Conservation (phyloP, 2,888 invertebrate genomes). For the Odontocerum albicorne region DNA sequence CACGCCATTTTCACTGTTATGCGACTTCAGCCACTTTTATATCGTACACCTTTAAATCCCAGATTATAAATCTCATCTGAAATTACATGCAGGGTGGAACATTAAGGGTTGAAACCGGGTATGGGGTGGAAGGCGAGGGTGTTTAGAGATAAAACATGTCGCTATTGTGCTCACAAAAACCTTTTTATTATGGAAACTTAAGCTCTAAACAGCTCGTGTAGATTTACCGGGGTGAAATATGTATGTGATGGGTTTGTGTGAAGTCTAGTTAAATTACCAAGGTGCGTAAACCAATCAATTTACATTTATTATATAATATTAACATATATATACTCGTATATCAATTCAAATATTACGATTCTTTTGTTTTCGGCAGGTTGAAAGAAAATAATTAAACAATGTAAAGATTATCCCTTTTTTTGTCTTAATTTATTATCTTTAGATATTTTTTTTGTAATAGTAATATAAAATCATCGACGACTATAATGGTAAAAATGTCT, state of each 20-base stretch:
- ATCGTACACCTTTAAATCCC: constrained; percentile 36
- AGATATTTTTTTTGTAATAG: neutral
- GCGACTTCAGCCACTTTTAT: constrained; percentile 33
- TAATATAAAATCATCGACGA: too few relatives aligned
- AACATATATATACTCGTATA: too few relatives aligned
- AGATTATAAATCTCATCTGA: constrained; percentile 53
- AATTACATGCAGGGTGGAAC: constrained; percentile 48
- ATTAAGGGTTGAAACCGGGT: constrained; percentile 38
- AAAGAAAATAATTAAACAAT: neutral
- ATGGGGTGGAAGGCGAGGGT: constrained; percentile 33
- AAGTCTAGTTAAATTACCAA: constrained; percentile 1
- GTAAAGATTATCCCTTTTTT: neutral
- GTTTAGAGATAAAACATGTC: constrained; percentile 36
- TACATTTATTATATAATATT: too few relatives aligned
- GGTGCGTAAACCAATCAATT: neutral
- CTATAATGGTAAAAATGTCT: too few relatives aligned
- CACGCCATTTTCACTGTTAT: constrained; percentile 13
- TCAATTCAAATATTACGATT: neutral
- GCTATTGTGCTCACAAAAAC: constrained; percentile 34
- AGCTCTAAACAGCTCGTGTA: constrained; percentile 34
- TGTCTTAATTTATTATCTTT: neutral
- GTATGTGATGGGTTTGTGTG: constrained; percentile 32
- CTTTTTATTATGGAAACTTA: constrained; percentile 37
- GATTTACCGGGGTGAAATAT: constrained; percentile 37
- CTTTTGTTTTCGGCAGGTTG: neutral